Base-by-base conservation (phyloP, 2,797 vertebrate genomes). In the Darevskia mixta region DNA sequence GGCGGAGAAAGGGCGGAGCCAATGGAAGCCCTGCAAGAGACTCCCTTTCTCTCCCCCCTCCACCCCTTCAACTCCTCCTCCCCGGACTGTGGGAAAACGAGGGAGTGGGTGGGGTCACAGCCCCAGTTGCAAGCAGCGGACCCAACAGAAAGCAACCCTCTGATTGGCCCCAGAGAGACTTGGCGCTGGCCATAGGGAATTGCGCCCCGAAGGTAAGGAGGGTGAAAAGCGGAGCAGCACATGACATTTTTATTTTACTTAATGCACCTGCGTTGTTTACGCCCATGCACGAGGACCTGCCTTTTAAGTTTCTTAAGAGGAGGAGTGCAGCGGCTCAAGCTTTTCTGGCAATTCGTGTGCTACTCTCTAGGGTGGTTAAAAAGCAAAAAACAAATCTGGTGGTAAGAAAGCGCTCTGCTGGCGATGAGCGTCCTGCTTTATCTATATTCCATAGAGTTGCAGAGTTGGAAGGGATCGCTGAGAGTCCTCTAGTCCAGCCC, bases 21-120 rank as follows among this genome's bases (percentile, higher is more conserved):
- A 66, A 29, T 1, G 17, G 8, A 49, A 4, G n/a, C 41, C 4
- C 73, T n/a, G 72, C 58, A 8, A 81, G 55, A 35, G n/a, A 6
- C 13, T 4, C 20, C 4, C 17, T 3, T 27, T 3, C 13, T 11
- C 17, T 15, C 55, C n/a, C 20, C n/a, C n/a, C 7, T 3, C 49
- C 49, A 49, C 49, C 11, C 49, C 49, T 55, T 55, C 49, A 55
- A 55, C 49, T 9, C 29, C 23, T 18, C 41, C 41, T 27, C 72
- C 45, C 27, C 38, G 1, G 45, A 87, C 38, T 55, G 35, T 75
- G 85, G 43, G 85, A 87, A 87, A 90, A 43, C 25, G 0, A n/a
- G 38, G 66, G 75, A 61, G 88, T 71, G 88, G 38, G 81, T 8
- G 85, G 81, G 18, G 41, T n/a, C 71, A n/a, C 27, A n/a, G 41